Conservation (phyloP, 1,140 invertebrate genomes). For the Leptinotarsa lineolata region DNA sequence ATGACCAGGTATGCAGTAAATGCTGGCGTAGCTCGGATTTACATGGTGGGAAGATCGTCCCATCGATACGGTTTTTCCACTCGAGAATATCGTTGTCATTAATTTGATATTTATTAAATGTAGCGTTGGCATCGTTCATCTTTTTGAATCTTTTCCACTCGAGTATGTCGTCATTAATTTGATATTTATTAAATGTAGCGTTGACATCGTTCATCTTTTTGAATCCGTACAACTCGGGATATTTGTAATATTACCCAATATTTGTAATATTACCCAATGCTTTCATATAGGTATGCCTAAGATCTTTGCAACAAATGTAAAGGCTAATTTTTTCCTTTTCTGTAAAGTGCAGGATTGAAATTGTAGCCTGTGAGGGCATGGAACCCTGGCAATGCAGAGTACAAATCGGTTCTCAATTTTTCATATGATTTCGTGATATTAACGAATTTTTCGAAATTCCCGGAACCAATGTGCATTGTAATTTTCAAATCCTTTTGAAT, state of each 20-base stretch:
- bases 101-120: neutral
- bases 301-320: constrained; percentile 17
- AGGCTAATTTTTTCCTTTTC: constrained; percentile 40
- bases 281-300: neutral
- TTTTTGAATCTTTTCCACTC: neutral
- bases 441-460: constrained; percentile 45
- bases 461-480: constrained; percentile 40
- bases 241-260: constrained; percentile 6
- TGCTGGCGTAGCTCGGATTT: too few relatives aligned
- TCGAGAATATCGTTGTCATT: neutral
- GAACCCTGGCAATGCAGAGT: constrained; percentile 47
- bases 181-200: neutral
- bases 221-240: neutral
- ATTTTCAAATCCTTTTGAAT: constrained; percentile 31
- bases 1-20: too few relatives aligned
- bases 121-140: neutral
- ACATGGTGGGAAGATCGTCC: neutral
- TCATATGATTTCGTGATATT: constrained; percentile 35
- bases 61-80: constrained; percentile 5
- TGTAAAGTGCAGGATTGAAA: too few relatives aligned
- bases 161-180: neutral
- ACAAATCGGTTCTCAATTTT: constrained; percentile 27
- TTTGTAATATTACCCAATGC: constrained; percentile 3
- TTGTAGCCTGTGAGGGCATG: constrained; percentile 54
- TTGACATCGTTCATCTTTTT: constrained; percentile 11